These are phyloP conservation scores for Drosophila mimetica DNA, from an alignment of 2,888 invertebrate genomes.

Conservation along the genomic window DNA sequence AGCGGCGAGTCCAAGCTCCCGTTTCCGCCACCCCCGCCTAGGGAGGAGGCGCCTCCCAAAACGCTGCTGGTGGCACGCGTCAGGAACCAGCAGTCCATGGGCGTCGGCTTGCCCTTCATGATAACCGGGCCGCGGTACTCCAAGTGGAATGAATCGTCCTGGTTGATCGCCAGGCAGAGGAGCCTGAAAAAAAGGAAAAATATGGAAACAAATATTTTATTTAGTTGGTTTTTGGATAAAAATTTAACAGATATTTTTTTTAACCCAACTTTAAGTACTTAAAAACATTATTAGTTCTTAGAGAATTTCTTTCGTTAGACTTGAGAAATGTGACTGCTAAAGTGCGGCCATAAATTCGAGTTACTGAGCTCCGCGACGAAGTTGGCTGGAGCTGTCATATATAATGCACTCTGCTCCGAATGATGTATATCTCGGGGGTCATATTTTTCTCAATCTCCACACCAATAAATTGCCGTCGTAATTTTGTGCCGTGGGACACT, in stretches of 20 bases:
- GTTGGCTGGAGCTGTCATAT: slow-evolving; percentile 1
- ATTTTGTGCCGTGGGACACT: slow-evolving; percentile 13
- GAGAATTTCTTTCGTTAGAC: no score
- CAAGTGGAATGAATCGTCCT: slow-evolving; percentile 92
- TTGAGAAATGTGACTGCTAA: background rate
- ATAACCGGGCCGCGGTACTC: slow-evolving; percentile 94
- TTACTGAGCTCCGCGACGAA: slow-evolving; percentile 1
- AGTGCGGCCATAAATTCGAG: slow-evolving; percentile 12
- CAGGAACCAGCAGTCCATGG: slow-evolving; percentile 97
- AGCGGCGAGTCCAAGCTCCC: slow-evolving; percentile 75
- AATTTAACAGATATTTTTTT: no score
- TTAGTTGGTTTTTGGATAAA: no score
- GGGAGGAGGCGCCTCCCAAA: slow-evolving; percentile 46
- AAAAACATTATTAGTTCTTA: no score
- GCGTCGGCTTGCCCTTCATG: slow-evolving; percentile 97
- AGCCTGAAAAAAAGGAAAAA: slow-evolving; percentile 86
- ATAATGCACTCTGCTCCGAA: slow-evolving; percentile 26
- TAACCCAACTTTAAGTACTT: no score
- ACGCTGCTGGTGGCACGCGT: slow-evolving; percentile 83
- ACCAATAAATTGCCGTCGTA: slow-evolving; percentile 21
- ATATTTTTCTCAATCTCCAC: slow-evolving; percentile 14
- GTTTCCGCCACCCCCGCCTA: slow-evolving; percentile 56
- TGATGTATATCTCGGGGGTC: slow-evolving; percentile 20
- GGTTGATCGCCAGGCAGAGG: slow-evolving; percentile 91
- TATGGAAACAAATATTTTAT: no score